Percentiles rank a stretch among this genome's conserved stretches.
These are phyloP conservation scores for Cephalotes varians DNA, from an alignment of 2,888 invertebrate genomes.

Conservation along the genomic window DNA sequence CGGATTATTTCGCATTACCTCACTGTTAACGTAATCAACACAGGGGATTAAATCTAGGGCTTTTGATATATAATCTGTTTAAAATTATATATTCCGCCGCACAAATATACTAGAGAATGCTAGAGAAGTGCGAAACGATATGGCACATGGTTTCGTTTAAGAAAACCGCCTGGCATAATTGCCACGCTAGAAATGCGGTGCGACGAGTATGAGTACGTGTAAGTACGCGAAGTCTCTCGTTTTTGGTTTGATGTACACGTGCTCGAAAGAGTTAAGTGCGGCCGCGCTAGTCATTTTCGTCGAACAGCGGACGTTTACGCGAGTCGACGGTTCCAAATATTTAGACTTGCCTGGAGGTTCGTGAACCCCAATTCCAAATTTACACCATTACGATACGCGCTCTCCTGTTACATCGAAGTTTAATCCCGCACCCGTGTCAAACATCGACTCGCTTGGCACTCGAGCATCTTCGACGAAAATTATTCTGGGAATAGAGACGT, in stretches of 20 bases:
- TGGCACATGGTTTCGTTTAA: slow-evolving; percentile 18
- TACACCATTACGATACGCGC: slow-evolving; percentile 51
- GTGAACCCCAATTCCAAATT: slow-evolving; percentile 71
- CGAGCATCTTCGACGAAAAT: neutral
- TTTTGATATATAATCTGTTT: neutral
- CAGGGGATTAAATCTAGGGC: neutral
- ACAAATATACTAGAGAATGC: too few relatives aligned
- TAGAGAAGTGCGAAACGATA: neutral
- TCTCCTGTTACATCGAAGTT: slow-evolving; percentile 46
- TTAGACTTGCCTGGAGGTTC: slow-evolving; percentile 68
- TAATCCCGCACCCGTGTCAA: neutral
- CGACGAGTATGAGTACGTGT: slow-evolving; percentile 8
- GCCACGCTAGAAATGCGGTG: neutral
- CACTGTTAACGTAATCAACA: neutral
- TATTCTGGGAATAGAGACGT: neutral
- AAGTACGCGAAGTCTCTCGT: slow-evolving; percentile 19
- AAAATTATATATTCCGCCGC: neutral
- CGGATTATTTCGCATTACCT: neutral
- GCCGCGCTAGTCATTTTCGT: slow-evolving; percentile 60
- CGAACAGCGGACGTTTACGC: slow-evolving; percentile 68
- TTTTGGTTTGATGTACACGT: slow-evolving; percentile 3
- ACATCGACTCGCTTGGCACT: neutral
- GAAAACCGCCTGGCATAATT: slow-evolving; percentile 19
- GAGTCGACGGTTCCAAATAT: slow-evolving; percentile 69
- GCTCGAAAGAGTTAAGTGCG: slow-evolving; percentile 42